Conservation (phyloP, 2,797 vertebrate species). For the Botia almorhae region DNA sequence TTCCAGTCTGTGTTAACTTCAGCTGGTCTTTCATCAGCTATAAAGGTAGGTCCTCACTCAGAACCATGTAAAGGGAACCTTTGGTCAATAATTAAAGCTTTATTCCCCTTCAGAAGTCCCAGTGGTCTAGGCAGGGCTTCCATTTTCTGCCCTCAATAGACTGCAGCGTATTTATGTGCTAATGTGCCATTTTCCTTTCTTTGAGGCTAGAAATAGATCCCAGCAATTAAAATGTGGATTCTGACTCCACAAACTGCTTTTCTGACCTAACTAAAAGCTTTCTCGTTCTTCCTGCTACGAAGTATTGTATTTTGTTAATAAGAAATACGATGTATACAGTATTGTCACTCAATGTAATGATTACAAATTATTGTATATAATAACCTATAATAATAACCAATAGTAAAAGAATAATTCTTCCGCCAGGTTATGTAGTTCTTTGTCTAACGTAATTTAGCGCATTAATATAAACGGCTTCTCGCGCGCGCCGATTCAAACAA, state of each 20-base stretch:
- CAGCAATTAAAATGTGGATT: slow-evolving; percentile 43
- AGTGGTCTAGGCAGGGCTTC: slow-evolving; percentile 53
- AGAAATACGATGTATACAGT: no score
- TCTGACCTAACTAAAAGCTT: slow-evolving; percentile 1
- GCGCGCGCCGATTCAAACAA: not conserved
- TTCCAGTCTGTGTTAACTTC: slow-evolving; percentile 26
- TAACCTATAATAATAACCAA: no score
- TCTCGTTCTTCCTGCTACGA: no score
- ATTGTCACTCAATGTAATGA: no score
- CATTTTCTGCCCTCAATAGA: slow-evolving; percentile 43
- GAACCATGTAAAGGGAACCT: slow-evolving; percentile 42
- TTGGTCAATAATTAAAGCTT: slow-evolving; percentile 54
- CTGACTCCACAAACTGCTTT: slow-evolving; percentile 8
- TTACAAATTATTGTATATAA: no score
- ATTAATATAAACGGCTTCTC: not conserved
- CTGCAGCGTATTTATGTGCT: slow-evolving; percentile 62
- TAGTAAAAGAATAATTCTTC: not conserved
- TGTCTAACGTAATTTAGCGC: not conserved
- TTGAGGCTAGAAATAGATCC: slow-evolving; percentile 34
- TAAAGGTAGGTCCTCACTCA: slow-evolving; percentile 1
- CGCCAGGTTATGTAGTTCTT: slow-evolving; percentile 20
- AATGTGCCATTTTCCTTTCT: slow-evolving; percentile 63
- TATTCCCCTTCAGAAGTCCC: slow-evolving; percentile 47
- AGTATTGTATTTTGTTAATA: no score
- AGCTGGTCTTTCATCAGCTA: slow-evolving; percentile 44